A percentile compares a stretch with the other conserved stretches of the same genome.
Conservation (phyloP, 2,888 invertebrate genomes). For the Diplazon laetatorius region DNA sequence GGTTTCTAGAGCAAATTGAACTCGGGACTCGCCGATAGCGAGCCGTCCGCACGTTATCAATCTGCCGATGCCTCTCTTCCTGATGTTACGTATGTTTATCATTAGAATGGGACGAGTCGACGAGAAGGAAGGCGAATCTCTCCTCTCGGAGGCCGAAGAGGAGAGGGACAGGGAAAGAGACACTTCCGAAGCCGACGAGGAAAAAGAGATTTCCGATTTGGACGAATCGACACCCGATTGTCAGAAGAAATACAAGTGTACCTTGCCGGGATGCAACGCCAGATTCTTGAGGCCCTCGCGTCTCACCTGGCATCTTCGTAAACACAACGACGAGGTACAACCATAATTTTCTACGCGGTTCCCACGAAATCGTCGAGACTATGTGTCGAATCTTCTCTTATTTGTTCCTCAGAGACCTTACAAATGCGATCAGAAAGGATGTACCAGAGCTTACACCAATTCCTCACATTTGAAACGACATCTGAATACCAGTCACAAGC, state of each 20-base stretch:
- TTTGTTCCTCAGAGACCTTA: slow-evolving; percentile 84
- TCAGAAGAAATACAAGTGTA: slow-evolving; percentile 82
- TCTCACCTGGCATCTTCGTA: slow-evolving; percentile 84
- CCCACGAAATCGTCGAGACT: neutral
- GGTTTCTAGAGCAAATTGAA: no score
- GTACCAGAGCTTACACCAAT: slow-evolving; percentile 86
- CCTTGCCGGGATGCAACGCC: slow-evolving; percentile 82
- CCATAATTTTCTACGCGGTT: neutral
- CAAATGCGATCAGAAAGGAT: slow-evolving; percentile 84
- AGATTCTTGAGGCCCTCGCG: slow-evolving; percentile 84
- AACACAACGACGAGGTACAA: slow-evolving; percentile 85
- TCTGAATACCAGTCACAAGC: slow-evolving; percentile 83
- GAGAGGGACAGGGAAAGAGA: slow-evolving; percentile 51
- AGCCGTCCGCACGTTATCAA: no score
- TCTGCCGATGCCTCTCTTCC: neutral
- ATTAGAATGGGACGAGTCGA: slow-evolving; percentile 57
- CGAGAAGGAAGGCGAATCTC: slow-evolving; percentile 39
- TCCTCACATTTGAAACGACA: slow-evolving; percentile 86
- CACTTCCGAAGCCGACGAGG: slow-evolving; percentile 44
- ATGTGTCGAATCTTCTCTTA: neutral
- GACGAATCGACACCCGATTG: slow-evolving; percentile 33
- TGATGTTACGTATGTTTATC: neutral
- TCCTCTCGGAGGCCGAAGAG: slow-evolving; percentile 51
- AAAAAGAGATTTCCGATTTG: slow-evolving; percentile 43
- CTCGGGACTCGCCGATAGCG: no score